Percentiles rank a stretch among this genome's conserved stretches.
Conservation (phyloP, 1,140 invertebrate species). For the Portunus trituberculatus region DNA sequence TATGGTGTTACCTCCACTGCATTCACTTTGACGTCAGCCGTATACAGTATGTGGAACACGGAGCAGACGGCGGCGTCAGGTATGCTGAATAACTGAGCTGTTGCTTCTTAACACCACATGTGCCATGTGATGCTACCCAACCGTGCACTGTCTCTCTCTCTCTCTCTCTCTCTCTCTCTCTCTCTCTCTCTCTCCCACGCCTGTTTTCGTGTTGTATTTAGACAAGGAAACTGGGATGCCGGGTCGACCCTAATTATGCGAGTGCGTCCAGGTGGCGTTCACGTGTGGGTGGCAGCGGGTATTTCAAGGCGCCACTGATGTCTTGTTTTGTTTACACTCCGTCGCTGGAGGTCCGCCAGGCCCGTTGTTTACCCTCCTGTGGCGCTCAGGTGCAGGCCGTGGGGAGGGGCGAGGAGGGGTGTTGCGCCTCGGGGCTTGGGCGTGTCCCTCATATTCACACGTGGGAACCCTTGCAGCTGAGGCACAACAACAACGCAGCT, state of each 20-base stretch:
- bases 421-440: not conserved
- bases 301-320: constrained; percentile 18
- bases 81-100: not conserved
- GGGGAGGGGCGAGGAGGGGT: not conserved
- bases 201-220: not conserved
- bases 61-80: too few relatives aligned
- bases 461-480: constrained; percentile 16
- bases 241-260: constrained; percentile 8
- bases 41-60: not conserved
- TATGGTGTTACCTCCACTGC: not conserved
- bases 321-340: constrained; percentile 14
- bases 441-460: not conserved
- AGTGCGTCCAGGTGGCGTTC: not conserved
- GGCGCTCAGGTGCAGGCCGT: not conserved
- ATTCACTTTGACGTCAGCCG: not conserved
- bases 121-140: not conserved
- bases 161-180: not conserved
- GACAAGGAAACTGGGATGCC: constrained; percentile 1
- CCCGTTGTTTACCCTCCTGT: not conserved
- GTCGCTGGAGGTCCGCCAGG: constrained; percentile 1
- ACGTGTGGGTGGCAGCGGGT: not conserved
- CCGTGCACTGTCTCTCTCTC: not conserved
- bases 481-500: not conserved
- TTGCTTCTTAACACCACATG: not conserved
- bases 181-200: not conserved